Evolutionary conservation across 2,113 vertebrate species (phyloP).

Genomic region (Athene noctua): DNA sequence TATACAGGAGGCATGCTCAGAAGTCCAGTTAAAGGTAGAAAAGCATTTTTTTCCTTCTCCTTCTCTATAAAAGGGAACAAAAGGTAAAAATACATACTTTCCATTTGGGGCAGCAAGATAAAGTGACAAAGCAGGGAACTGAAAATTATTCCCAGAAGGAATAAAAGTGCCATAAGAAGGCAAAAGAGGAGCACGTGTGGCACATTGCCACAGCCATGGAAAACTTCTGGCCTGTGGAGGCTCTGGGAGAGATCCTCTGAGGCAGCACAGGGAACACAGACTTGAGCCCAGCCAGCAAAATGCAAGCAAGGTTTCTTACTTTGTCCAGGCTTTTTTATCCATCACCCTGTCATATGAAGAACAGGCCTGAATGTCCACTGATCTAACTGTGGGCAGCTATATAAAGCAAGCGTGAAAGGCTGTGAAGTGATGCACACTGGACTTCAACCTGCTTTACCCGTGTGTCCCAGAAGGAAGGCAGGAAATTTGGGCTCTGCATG

Average conservation of each 20-base stretch:
- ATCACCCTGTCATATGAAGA: fast-evolving
- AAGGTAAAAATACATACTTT: neutral
- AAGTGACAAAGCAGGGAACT: neutral
- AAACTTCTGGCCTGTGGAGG: neutral
- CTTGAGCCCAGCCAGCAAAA: neutral
- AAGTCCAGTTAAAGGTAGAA: neutral
- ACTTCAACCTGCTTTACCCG: neutral
- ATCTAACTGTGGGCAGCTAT: neutral
- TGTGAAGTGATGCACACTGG: neutral
- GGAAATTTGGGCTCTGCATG: fast-evolving
- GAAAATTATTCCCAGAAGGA: neutral
- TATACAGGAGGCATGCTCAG: neutral
- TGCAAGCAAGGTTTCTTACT: fast-evolving
- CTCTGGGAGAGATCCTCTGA: neutral
- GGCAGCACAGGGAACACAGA: neutral
- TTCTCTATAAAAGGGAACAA: neutral
- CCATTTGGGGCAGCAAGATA: neutral
- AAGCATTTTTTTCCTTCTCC: neutral
- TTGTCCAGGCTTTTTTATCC: neutral
- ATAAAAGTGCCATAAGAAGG: neutral
- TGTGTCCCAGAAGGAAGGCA: fast-evolving
- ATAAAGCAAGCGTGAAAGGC: neutral
- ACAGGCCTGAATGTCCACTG: neutral
- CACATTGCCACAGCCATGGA: neutral
- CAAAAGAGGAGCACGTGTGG: neutral